A percentile compares a stretch with the other conserved stretches of the same genome.
Evolutionary conservation across 2,888 invertebrate species (phyloP).

Genomic region (Helobdella robusta): DNA sequence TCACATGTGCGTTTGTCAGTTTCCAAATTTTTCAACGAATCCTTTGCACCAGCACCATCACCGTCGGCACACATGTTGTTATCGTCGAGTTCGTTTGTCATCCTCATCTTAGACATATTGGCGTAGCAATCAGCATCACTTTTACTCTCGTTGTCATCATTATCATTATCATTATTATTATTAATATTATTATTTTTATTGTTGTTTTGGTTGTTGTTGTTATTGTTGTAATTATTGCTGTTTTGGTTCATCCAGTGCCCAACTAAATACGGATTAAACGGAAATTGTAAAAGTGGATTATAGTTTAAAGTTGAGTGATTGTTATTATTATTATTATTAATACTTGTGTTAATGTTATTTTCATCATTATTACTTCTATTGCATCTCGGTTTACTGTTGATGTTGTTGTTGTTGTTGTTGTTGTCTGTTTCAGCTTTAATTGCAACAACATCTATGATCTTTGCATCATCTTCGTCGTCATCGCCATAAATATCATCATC

Average conservation of each 20-base stretch:
- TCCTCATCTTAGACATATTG: constrained; percentile 5
- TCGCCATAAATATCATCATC: background rate
- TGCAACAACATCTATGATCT: background rate
- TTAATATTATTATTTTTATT: background rate
- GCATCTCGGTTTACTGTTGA: background rate
- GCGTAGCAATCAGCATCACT: background rate
- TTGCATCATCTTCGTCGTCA: constrained; percentile 1
- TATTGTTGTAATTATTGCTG: too few relatives aligned
- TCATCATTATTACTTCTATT: background rate
- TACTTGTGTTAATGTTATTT: background rate
- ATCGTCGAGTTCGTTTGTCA: background rate
- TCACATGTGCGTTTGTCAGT: too few relatives aligned
- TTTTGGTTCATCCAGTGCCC: too few relatives aligned
- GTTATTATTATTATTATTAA: background rate
- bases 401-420: background rate
- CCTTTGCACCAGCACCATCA: background rate
- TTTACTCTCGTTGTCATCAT: background rate
- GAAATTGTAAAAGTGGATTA: too few relatives aligned
- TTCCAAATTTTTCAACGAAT: too few relatives aligned
- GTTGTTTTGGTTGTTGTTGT: too few relatives aligned
- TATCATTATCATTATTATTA: background rate
- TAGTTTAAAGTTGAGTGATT: background rate
- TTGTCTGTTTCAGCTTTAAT: background rate
- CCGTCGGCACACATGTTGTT: background rate
- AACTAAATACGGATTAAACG: too few relatives aligned